Base-by-base conservation (phyloP, 1,140 invertebrate genomes). In the Dendrolimus punctatus region DNA sequence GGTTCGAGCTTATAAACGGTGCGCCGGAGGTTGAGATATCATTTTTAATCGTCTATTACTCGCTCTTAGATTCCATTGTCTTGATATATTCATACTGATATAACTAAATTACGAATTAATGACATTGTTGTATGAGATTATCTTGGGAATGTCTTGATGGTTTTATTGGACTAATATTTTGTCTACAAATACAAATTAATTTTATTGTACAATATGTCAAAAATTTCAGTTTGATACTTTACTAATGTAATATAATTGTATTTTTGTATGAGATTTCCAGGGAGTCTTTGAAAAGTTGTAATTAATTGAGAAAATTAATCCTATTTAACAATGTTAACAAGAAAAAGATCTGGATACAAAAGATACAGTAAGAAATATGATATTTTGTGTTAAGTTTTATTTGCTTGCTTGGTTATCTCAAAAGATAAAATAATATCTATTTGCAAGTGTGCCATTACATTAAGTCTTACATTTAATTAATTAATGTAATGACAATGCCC, bases 31-130 rank as follows among this genome's bases (percentile, higher is more conserved):
- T 73, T 75, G 73, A 79, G 70, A 51, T 78, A 78, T 78, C 52
- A 65, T 60, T 73, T 76, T 71, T 70, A 76, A 75, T 76, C 75
- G 73, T 72, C 67, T 63, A 71, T 73, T 72, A 64, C 60, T 65
- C 65, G 58, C 58, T 55, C 55, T 71, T 46, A 62, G 76, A 77
- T 77, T 77, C 70, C 65, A 69, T 62, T 66, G 56, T 68, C 23
- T 66, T 64, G 55, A 50, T 50, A 8, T 23, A 41, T 50, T 50
- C 42, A 23, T 23, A 23, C 23, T 23, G 23, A 23, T 23, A 23
- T 23, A 23, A 23, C 23, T 23, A 23, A 23, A 23, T 41, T 39
- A n/a, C 6, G 10, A n/a, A 10, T 50, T 23, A 38, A 41, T 10
- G 39, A 42, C 36, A 9, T 6, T 10, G 23, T n/a, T 23, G 23